Base-by-base conservation (phyloP, 2,797 vertebrate genomes). In the Heliangelus exortis region DNA sequence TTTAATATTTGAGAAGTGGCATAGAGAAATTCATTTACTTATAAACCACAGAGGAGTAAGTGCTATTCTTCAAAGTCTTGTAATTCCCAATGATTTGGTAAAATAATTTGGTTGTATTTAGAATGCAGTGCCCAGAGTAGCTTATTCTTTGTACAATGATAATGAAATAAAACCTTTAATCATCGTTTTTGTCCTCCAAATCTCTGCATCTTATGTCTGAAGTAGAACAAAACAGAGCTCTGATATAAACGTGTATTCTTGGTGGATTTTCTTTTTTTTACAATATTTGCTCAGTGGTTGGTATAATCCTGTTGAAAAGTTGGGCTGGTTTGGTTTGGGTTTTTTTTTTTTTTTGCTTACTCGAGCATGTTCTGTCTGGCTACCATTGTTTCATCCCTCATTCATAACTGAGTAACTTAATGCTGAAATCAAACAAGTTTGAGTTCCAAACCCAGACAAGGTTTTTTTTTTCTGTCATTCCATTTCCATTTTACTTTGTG, bases 331-430 rank as follows among this genome's bases (percentile, higher is more conserved):
- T 47, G 18, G 48, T 48, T 21, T 10, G 9, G 47, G 20, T 16
- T 47, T 20, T 48, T 48, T 48, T 48, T 48, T 3, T 71, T 34
- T 62, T 90, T 65, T 87, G 22, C 84, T 76, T 87, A 55, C 28
- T 84, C 26, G 15, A 89, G 51, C 89, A 58, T 78, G 83, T 95
- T 96, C 90, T 85, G 29, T 91, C 93, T 92, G 84, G 92, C 77
- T 88, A 16, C 17, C 31, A 86, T 96, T 73, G 45, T 74, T 87
- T 94, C 39, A 23, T 92, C 61, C 34, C 28, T 68, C 74, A 96
- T 82, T 92, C 81, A 66, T 92, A 75, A 87, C 76, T 58, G 45
- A 62, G 84, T 93, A 89, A 86, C 74, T 85, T 93, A 75, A 93
- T 81, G 51, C 87, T 93, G 54, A 50, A 87, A 41, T 93, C 84